phyloP scores from a whole-genome alignment of 2,888 invertebrate genomes.

The Cephus sareptanus region DNA sequence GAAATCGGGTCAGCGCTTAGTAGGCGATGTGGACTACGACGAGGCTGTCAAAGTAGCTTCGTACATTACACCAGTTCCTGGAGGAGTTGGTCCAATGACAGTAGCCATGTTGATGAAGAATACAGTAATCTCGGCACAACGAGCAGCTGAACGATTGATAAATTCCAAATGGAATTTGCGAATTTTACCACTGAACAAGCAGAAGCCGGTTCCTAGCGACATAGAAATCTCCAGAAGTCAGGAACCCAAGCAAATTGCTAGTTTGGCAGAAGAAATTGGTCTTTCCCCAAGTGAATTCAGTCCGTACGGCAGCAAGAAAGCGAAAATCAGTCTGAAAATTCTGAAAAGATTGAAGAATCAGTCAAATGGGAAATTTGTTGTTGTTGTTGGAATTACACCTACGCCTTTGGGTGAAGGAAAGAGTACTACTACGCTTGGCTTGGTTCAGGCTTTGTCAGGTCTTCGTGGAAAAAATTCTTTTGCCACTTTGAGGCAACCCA shows the following conservation, averaged over 20 bases:
- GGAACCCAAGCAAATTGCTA: conserved; percentile 83
- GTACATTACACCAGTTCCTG: conserved; percentile 94
- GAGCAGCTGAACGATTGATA: conserved; percentile 71
- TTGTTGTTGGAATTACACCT: conserved; percentile 97
- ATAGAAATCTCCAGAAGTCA: conserved; percentile 91
- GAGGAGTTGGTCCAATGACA: conserved; percentile 99
- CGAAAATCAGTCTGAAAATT: conserved; percentile 88
- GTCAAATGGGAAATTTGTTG: conserved; percentile 89
- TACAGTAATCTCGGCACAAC: conserved; percentile 86
- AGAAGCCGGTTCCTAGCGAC: conserved; percentile 90
- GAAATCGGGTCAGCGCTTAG: conserved; percentile 83
- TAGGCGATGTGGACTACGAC: conserved; percentile 94
- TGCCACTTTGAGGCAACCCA: conserved; percentile 96
- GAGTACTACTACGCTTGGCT: conserved; percentile 93
- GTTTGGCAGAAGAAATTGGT: conserved; percentile 87
- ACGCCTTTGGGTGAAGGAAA: conserved; percentile 99
- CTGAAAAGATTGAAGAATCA: conserved; percentile 78
- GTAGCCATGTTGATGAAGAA: conserved; percentile 98
- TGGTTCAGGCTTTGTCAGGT: conserved; percentile 91
- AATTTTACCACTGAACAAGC: conserved; percentile 73
- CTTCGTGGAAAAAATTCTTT: conserved; percentile 88
- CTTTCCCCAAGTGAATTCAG: conserved; percentile 84
- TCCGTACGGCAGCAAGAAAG: conserved; percentile 93
- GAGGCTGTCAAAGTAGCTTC: conserved; percentile 85
- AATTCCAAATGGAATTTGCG: conserved; percentile 78